Evolutionary conservation across 2,797 vertebrate genomes (phyloP).

Genomic region (Numenius phaeopus): DNA sequence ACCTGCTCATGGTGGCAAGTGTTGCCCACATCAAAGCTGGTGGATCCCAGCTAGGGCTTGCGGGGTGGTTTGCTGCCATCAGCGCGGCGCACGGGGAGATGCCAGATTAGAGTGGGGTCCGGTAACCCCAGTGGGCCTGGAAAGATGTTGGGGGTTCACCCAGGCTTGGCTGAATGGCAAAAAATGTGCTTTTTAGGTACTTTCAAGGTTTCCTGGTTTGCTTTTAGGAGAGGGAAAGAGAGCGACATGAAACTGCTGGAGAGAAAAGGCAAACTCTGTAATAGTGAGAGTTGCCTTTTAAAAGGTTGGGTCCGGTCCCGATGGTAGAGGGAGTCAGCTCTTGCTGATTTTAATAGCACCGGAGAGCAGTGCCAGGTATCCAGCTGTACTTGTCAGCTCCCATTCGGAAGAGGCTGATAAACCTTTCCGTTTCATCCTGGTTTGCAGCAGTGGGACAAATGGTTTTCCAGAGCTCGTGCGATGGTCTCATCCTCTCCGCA

Average conservation of each 20-base stretch:
- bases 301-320: neutral
- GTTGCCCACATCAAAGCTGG: neutral
- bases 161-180: neutral
- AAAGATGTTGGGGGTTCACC: neutral
- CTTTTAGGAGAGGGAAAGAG: neutral
- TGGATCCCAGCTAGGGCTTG: neutral
- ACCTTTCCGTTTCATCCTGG: neutral
- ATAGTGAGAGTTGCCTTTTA: neutral
- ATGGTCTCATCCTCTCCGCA: neutral
- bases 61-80: neutral
- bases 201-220: neutral
- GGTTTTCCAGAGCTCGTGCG: neutral
- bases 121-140: fast-evolving
- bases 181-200: neutral
- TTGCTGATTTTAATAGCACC: slow-evolving; percentile 28
- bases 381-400: slow-evolving; percentile 38
- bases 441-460: neutral
- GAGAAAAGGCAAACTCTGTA: neutral
- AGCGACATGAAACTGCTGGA: fast-evolving
- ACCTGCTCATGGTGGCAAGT: neutral
- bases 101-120: neutral
- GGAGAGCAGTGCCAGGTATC: neutral
- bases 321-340: neutral
- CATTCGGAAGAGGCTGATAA: neutral
- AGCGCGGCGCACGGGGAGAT: fast-evolving